phyloP scores from a whole-genome alignment of 2,113 vertebrate genomes.

The Trochalopteron elliotii region DNA sequence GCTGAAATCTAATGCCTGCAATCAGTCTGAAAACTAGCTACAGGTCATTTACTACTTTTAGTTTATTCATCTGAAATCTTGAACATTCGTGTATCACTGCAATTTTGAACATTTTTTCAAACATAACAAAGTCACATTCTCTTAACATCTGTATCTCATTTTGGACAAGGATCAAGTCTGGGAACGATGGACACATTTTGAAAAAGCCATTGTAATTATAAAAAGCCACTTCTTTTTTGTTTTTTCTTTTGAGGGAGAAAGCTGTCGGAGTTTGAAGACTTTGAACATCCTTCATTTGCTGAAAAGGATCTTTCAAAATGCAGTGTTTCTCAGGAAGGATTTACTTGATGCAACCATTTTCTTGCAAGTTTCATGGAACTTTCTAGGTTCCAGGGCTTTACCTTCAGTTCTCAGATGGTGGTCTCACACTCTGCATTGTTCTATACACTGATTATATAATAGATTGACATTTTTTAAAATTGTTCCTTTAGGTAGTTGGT shows the following conservation, averaged over 20 bases:
- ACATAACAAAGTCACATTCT: neutral
- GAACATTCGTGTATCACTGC: neutral
- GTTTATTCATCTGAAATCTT: neutral
- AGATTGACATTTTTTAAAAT: neutral
- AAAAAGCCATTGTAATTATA: neutral
- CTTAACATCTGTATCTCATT: neutral
- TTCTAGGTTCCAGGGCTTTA: neutral
- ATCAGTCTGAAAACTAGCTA: neutral
- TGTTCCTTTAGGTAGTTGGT: neutral
- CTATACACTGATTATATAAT: neutral
- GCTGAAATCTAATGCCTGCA: neutral
- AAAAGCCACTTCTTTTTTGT: neutral
- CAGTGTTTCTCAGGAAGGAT: neutral
- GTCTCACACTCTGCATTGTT: neutral
- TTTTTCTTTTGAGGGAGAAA: neutral
- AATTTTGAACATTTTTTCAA: neutral
- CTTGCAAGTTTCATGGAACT: neutral
- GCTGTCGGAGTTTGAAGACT: neutral
- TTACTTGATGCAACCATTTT: rapidly evolving
- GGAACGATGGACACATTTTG: neutral
- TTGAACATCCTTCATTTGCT: neutral
- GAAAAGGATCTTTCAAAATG: neutral
- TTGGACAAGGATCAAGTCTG: neutral
- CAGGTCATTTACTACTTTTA: neutral
- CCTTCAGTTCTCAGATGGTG: neutral